Conservation (phyloP, 2,797 vertebrate species). For the Pseudomugil gertrudae region DNA sequence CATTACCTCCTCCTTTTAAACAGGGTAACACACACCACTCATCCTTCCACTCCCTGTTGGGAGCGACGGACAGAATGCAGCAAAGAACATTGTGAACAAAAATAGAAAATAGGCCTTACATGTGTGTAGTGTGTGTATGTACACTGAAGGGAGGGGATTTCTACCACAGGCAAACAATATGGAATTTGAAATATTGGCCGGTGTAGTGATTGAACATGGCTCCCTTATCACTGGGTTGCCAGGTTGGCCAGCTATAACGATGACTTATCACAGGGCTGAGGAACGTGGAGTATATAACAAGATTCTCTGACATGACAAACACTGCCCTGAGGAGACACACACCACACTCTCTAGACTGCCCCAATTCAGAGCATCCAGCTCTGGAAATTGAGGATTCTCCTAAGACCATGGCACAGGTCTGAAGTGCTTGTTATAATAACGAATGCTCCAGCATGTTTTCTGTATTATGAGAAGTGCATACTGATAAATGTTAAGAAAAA, state of each 20-base stretch:
- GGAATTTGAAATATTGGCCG: conserved; percentile 86
- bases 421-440: conserved; percentile 68
- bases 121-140: conserved; percentile 24
- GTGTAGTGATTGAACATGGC: conserved; percentile 84
- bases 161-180: conserved; percentile 83
- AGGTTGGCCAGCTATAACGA: conserved; percentile 84
- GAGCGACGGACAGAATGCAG: conserved; percentile 43
- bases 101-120: conserved; percentile 33
- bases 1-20: conserved; percentile 63
- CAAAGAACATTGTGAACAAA: conserved; percentile 44
- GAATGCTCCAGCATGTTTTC: conserved; percentile 38
- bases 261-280: conserved; percentile 83
- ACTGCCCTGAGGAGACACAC: conserved; percentile 79
- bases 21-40: conserved; percentile 67
- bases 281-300: conserved; percentile 85
- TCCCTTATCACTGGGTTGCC: conserved; percentile 86
- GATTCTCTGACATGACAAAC: conserved; percentile 84
- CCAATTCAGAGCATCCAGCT: conserved; percentile 73
- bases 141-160: conserved; percentile 68
- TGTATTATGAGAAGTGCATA: conserved; percentile 34
- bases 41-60: conserved; percentile 56
- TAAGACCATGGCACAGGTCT: conserved; percentile 69
- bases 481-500: conserved; percentile 46
- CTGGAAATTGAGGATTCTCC: conserved; percentile 79
- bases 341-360: conserved; percentile 56